Percentiles rank a stretch among this genome's conserved stretches.
Conservation (phyloP, 2,888 invertebrate genomes). For the Drosophila pseudotakahashii region DNA sequence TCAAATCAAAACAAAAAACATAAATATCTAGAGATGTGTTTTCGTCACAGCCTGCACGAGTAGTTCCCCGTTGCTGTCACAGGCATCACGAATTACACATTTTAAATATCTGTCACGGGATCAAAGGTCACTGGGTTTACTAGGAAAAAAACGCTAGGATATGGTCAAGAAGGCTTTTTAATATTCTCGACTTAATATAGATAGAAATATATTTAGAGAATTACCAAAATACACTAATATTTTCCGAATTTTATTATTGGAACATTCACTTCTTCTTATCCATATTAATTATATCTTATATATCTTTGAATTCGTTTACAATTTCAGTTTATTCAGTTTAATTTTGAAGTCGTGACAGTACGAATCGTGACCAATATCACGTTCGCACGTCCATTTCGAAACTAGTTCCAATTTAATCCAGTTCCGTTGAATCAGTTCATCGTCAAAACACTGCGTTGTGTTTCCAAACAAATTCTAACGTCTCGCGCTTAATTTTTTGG, state of each 20-base stretch:
- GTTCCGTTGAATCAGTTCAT: not conserved
- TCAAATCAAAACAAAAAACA: slow-evolving; percentile 10
- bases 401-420: not conserved
- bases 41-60: not conserved
- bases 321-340: too few species aligned
- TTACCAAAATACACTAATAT: too few species aligned
- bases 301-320: too few species aligned
- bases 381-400: not conserved
- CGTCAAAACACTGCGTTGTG: slow-evolving; percentile 1
- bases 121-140: not conserved
- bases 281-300: too few species aligned
- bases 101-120: not conserved
- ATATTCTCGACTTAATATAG: too few species aligned
- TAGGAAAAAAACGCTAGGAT: too few species aligned
- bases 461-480: slow-evolving; percentile 4
- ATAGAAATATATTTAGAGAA: too few species aligned
- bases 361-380: not conserved
- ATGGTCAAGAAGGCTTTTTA: too few species aligned
- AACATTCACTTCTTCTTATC: too few species aligned
- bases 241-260: too few species aligned
- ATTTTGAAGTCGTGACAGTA: too few species aligned
- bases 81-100: not conserved
- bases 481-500: not conserved
- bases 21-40: not conserved
- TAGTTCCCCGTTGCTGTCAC: not conserved